phyloP scores from a whole-genome alignment of 2,888 invertebrate species.

The Strigamia transsilvanica region DNA sequence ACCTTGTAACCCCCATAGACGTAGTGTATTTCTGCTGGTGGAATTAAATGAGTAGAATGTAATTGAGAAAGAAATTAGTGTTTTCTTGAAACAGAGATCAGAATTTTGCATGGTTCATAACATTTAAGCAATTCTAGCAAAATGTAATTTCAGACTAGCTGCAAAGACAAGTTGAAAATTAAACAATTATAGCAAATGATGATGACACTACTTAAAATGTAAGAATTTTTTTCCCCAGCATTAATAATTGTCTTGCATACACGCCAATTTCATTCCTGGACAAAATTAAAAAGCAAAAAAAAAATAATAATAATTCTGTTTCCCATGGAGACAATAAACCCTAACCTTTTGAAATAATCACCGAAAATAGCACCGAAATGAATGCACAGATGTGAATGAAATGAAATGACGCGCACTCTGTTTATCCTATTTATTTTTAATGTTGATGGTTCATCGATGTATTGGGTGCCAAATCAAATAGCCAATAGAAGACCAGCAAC shows the following conservation, averaged over 20 bases:
- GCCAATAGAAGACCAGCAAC: too few species aligned
- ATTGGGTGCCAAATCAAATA: too few species aligned
- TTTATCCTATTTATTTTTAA: background rate
- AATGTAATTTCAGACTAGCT: constrained; percentile 26
- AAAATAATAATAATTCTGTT: background rate
- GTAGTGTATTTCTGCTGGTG: background rate
- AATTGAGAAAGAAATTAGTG: constrained; percentile 30
- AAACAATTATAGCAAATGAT: constrained; percentile 30
- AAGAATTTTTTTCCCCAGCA: background rate
- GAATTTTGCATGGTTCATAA: constrained; percentile 26
- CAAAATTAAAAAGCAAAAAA: background rate
- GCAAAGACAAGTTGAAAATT: constrained; percentile 30
- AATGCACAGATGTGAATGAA: background rate
- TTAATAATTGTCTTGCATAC: background rate
- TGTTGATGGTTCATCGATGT: background rate
- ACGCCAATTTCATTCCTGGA: constrained; percentile 3
- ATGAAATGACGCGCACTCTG: background rate
- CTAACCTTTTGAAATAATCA: background rate
- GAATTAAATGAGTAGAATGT: constrained; percentile 25
- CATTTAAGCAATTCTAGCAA: constrained; percentile 21
- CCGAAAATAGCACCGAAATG: background rate
- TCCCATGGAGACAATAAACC: background rate
- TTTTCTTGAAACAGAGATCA: constrained; percentile 10
- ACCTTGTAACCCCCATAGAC: background rate
- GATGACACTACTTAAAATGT: constrained; percentile 30